Percentiles rank a stretch among this genome's conserved stretches.
Conservation (phyloP, 2,888 invertebrate species). For the Nudaria mundana region DNA sequence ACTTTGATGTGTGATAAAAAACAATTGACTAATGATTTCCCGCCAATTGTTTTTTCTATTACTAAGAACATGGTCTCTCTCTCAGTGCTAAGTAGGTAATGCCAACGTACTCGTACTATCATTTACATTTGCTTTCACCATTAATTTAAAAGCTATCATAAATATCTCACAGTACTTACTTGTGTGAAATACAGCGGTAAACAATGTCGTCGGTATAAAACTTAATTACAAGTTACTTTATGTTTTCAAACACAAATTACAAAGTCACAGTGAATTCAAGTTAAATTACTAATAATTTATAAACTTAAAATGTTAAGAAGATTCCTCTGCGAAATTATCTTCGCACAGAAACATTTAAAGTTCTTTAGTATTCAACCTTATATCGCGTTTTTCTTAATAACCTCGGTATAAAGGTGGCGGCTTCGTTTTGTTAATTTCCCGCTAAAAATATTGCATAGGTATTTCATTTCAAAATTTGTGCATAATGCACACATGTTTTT, state of each 20-base stretch:
- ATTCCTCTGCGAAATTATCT: constrained; percentile 38
- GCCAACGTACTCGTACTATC: no score
- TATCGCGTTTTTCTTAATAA: constrained; percentile 31
- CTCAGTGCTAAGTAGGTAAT: no score
- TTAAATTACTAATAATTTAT: constrained; percentile 21
- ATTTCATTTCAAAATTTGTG: constrained; percentile 15
- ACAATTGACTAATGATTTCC: no score
- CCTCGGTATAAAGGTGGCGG: constrained; percentile 11
- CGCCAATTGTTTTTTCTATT: no score
- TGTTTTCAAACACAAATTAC: constrained; percentile 16
- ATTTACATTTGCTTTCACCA: not conserved
- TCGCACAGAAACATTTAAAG: constrained; percentile 44
- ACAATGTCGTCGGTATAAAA: constrained; percentile 1
- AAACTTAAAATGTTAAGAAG: constrained; percentile 28
- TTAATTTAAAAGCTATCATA: constrained; percentile 4
- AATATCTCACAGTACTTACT: not conserved
- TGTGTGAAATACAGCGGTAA: constrained; percentile 3
- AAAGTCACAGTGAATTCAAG: constrained; percentile 23
- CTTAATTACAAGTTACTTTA: constrained; percentile 7
- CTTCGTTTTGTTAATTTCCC: constrained; percentile 31
- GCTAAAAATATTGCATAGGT: constrained; percentile 28
- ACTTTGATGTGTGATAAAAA: no score
- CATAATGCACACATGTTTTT: constrained; percentile 1
- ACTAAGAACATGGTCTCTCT: no score
- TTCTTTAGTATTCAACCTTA: constrained; percentile 49